Conservation (phyloP, 2,888 invertebrate species). For the Netelia fuscicornis region DNA sequence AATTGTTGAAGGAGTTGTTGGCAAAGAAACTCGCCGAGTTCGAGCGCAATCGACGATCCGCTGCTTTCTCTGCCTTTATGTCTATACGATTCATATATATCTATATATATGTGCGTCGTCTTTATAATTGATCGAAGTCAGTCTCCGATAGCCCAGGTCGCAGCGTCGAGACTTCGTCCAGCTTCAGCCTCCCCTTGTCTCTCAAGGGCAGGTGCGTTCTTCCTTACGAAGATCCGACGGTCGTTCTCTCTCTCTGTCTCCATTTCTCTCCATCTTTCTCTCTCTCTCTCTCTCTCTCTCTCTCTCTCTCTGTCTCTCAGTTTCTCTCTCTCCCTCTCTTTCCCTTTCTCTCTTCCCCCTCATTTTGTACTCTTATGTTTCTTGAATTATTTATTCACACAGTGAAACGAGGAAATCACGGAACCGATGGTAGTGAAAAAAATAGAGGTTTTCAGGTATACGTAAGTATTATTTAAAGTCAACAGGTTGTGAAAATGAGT, state of each 20-base stretch:
- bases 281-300: no score
- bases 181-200: background rate
- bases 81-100: slow-evolving; percentile 6
- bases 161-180: slow-evolving; percentile 24
- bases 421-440: background rate
- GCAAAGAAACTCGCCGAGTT: slow-evolving; percentile 12
- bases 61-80: slow-evolving; percentile 25
- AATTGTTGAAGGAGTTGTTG: background rate
- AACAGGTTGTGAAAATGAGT: background rate
- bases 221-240: background rate
- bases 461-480: background rate
- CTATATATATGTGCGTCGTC: slow-evolving; percentile 10
- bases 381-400: slow-evolving; percentile 51
- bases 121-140: slow-evolving; percentile 63
- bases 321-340: slow-evolving; percentile 7
- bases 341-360: slow-evolving; percentile 12
- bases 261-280: no score
- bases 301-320: no score
- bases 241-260: background rate
- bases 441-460: slow-evolving; percentile 1
- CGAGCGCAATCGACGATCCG: slow-evolving; percentile 16
- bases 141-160: background rate
- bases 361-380: slow-evolving; percentile 4
- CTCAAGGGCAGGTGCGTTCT: background rate
- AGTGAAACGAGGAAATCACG: background rate